Percentiles rank a stretch among this genome's conserved stretches.
Evolutionary conservation across 2,888 invertebrate genomes (phyloP).

Genomic region (Drosophila fulvimacula): DNA sequence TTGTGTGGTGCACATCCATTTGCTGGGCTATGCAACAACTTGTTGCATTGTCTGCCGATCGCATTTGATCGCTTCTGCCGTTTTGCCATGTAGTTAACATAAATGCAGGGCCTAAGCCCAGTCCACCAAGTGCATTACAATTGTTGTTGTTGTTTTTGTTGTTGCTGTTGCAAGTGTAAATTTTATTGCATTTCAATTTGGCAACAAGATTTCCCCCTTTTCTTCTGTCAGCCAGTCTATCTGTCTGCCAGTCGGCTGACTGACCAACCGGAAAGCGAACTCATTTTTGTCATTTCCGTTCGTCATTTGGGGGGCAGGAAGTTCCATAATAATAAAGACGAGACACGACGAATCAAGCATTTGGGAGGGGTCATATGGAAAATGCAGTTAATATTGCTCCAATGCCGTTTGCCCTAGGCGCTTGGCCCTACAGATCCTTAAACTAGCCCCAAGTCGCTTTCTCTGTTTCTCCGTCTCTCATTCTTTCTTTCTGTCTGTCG

Average conservation of each 20-base stretch:
- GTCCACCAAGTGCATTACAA: constrained; percentile 51
- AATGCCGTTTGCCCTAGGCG: background rate
- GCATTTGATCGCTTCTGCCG: constrained; percentile 30
- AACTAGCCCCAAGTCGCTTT: background rate
- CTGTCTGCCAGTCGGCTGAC: background rate
- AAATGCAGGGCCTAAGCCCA: constrained; percentile 49
- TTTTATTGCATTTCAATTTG: constrained; percentile 81
- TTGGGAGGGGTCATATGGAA: constrained; percentile 38
- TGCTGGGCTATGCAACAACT: constrained; percentile 50
- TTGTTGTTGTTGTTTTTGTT: constrained; percentile 41
- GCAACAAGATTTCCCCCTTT: constrained; percentile 66
- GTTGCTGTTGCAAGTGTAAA: constrained; percentile 75
- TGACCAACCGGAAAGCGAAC: constrained; percentile 68
- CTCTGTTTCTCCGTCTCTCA: background rate
- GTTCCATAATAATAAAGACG: constrained; percentile 70
- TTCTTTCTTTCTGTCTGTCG: background rate
- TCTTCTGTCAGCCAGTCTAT: constrained; percentile 40
- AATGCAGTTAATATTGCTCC: constrained; percentile 38
- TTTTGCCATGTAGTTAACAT: constrained; percentile 51
- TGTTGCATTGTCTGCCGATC: constrained; percentile 50
- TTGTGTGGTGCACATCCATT: constrained; percentile 58
- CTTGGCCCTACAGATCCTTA: background rate
- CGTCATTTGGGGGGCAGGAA: constrained; percentile 69
- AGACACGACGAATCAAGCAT: constrained; percentile 16
- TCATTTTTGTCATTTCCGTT: constrained; percentile 79